Base-by-base conservation (phyloP, 1,140 invertebrate species). In the Amyelois transitella region DNA sequence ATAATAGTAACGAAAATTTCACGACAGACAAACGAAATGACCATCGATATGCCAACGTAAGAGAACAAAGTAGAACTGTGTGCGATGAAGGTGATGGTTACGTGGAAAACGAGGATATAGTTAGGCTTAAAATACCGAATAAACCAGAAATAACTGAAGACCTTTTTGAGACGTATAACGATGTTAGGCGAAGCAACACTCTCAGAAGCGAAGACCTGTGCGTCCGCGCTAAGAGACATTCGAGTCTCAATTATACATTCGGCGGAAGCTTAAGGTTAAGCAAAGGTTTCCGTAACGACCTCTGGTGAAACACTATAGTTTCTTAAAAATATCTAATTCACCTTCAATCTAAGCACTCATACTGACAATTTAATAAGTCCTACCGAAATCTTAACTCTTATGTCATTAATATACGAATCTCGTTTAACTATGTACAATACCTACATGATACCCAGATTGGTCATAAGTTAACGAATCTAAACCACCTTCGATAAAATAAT, bases 61-160 rank as follows among this genome's bases (percentile, higher is more conserved):
- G 72, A 66, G 58, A 73, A 64, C 66, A 68, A 58, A 67, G 51
- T 70, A 74, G 55, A 66, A 64, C 53, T 60, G 70, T 69, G 69
- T 72, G 68, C 66, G 61, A 73, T 64, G 76, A 62, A 69, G 70
- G 76, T 81, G 77, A 83, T 61, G 75, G 77, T 79, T 81, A 66
- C 72, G 77, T 75, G 72, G 77, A 80, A 80, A 80, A 83, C 77
- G 81, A 85, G 66, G 81, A 83, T 80, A 81, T 82, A 74, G 72
- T 88, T 74, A 88, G 83, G 80, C 80, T 89, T 66, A 85, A 81
- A 72, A 88, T 89, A 74, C 86, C 88, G 43, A 67, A 70, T 69
- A 75, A 66, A 50, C 86, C 88, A 14, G 85, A 89, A 71, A 79
- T 89, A 25, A 80, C 84, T 6, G 86, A 88, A 69, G 79, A 85